Conservation (phyloP, 2,113 vertebrate genomes). For the Oceanodroma tethys region DNA sequence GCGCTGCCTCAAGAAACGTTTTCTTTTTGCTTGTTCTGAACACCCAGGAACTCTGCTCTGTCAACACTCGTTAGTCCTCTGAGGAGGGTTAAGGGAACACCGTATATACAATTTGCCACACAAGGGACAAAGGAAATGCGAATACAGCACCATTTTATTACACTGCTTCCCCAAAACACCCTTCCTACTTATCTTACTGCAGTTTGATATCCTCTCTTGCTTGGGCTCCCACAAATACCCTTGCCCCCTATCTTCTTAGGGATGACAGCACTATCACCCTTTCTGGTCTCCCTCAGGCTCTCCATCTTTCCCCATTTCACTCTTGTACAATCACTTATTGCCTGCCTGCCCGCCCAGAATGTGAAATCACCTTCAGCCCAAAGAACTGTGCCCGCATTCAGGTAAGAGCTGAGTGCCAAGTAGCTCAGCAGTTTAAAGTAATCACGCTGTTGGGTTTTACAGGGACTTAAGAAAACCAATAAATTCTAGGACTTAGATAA, state of each 20-base stretch:
- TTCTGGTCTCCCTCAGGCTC: background rate
- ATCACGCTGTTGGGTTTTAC: background rate
- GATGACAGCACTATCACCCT: background rate
- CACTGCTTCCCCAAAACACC: background rate
- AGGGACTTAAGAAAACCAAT: background rate
- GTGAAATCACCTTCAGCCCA: background rate
- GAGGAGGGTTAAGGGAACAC: background rate
- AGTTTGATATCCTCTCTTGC: background rate
- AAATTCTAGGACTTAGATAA: background rate
- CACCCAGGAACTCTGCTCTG: background rate
- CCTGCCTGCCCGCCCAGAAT: background rate
- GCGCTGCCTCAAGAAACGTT: background rate
- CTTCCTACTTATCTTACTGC: background rate
- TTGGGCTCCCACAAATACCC: background rate
- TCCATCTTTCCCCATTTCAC: background rate
- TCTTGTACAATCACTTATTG: background rate
- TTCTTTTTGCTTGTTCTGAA: background rate
- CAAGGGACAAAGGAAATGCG: background rate
- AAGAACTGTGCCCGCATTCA: background rate
- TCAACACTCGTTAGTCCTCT: accelerated
- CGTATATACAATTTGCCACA: background rate
- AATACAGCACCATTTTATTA: background rate
- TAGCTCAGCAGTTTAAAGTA: background rate
- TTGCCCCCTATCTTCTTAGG: background rate
- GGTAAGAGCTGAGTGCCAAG: background rate